A percentile compares a stretch with the other conserved stretches of the same genome.
phyloP scores from a whole-genome alignment of 2,797 vertebrate genomes.

The Acrossocheilus fasciatus region DNA sequence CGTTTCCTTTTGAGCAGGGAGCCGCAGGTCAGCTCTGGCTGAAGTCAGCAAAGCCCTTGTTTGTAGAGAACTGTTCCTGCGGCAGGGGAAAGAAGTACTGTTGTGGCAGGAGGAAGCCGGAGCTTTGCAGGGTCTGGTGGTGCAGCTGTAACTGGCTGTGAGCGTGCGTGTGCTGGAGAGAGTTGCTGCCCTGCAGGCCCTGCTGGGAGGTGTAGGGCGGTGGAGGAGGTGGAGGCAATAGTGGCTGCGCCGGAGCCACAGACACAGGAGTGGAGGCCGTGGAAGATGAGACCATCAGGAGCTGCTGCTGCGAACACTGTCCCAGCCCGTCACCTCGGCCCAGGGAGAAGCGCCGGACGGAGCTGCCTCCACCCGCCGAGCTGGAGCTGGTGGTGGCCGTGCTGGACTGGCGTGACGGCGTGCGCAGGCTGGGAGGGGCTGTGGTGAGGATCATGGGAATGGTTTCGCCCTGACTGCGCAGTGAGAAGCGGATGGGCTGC shows the following conservation, averaged over 20 bases:
- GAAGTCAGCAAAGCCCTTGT: constrained; percentile 90
- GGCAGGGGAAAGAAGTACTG: constrained; percentile 93
- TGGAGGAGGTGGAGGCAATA: constrained; percentile 78
- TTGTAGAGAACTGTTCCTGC: constrained; percentile 81
- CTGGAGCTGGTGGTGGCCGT: constrained; percentile 94
- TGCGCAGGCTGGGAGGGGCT: constrained; percentile 83
- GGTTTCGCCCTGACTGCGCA: constrained; percentile 94
- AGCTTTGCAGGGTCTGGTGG: constrained; percentile 68
- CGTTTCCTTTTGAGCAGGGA: neutral
- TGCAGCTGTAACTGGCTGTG: constrained; percentile 65
- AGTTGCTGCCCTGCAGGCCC: constrained; percentile 71
- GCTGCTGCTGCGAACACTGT: constrained; percentile 71
- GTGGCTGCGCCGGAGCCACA: constrained; percentile 73
- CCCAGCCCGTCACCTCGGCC: constrained; percentile 76
- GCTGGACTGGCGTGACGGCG: constrained; percentile 93
- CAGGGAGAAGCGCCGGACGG: constrained; percentile 87
- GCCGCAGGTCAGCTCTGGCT: constrained; percentile 84
- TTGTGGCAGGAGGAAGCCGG: constrained; percentile 88
- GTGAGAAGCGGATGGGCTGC: constrained; percentile 91
- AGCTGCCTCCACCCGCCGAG: constrained; percentile 86
- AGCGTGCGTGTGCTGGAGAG: constrained; percentile 68
- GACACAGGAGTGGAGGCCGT: constrained; percentile 82
- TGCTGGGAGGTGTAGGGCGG: constrained; percentile 80
- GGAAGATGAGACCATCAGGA: constrained; percentile 77
- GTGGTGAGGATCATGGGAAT: constrained; percentile 96